Evolutionary conservation across 2,888 invertebrate species (phyloP), one percentile per base, ranked within the genome.

Genomic region (Patella ulyssiponensis): DNA sequence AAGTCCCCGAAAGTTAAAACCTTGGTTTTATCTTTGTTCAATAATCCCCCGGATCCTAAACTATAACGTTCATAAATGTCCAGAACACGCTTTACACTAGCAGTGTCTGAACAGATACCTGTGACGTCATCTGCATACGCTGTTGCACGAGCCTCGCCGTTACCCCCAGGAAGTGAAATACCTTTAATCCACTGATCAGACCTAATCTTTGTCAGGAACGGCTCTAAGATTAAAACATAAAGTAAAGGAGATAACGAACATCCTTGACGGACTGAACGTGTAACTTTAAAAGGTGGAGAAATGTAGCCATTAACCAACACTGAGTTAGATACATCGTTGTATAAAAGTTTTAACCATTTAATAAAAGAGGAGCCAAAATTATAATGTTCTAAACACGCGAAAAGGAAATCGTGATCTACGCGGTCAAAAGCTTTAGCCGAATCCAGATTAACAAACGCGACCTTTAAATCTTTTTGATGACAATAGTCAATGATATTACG

Each of bases 41-140:
- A 15, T 11, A 58, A 58, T 1, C 15, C 27, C 5, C 44, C 15
- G 0, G 27, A 27, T 3, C 51, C 56, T 33, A 64, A 23, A n/a
- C 20, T 20, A 44, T n/a, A 64, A 12, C 20, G 23, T 23, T 71
- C 64, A 51, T 58, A 54, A 51, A 76, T 54, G 54, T 76, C 54
- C 23, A 76, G 56, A 33, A 76, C 54, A 44, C 58, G 70, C 56
- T 58, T 56, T 9, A 53, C 74, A 71, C 74, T 76, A 58, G 14
- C 58, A 70, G 56, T 56, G 51, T 53, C 53, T 20, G 44, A 69
- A 54, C 77, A 76, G 52, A 70, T 74, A 15, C 75, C 69, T 64
- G 64, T 74, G 74, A 77, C 77, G 70, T 77, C 76, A 69, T 81
- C 81, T 23, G 77, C 79, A 70, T 58, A 56, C n/a, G 64, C 64